Evolutionary conservation across 1,140 invertebrate species (phyloP).

Genomic region (Littorina saxatilis): DNA sequence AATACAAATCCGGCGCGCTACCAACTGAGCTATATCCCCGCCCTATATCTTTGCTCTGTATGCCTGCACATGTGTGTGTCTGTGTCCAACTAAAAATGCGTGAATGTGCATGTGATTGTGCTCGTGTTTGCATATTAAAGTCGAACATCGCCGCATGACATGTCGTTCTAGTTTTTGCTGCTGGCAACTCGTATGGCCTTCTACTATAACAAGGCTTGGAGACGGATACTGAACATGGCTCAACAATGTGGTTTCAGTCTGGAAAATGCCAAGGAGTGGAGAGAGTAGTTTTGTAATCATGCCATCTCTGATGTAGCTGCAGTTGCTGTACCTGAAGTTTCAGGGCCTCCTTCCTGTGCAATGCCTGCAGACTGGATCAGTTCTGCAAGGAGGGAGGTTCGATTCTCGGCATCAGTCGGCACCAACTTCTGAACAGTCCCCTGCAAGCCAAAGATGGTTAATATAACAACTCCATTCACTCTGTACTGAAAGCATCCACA

Average conservation of each 20-base stretch:
- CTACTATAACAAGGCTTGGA: too few species aligned
- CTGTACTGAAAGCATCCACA: background rate
- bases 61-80: background rate
- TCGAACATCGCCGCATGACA: too few species aligned
- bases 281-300: background rate
- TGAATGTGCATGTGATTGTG: background rate
- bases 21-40: too few species aligned
- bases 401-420: slow-evolving; percentile 49
- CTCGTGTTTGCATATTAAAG: too few species aligned
- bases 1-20: too few species aligned
- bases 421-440: background rate
- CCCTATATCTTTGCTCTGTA: background rate
- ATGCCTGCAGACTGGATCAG: slow-evolving; percentile 71
- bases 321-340: slow-evolving; percentile 38
- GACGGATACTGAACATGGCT: too few species aligned
- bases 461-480: background rate
- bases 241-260: too few species aligned
- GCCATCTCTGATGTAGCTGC: too few species aligned
- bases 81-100: background rate
- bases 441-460: too few species aligned
- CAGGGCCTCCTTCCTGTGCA: slow-evolving; percentile 49
- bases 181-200: too few species aligned
- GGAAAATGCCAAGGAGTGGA: background rate
- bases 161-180: too few species aligned
- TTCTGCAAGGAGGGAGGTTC: slow-evolving; percentile 65